phyloP scores from a whole-genome alignment of 2,888 invertebrate species.

The Xylocampa areola region DNA sequence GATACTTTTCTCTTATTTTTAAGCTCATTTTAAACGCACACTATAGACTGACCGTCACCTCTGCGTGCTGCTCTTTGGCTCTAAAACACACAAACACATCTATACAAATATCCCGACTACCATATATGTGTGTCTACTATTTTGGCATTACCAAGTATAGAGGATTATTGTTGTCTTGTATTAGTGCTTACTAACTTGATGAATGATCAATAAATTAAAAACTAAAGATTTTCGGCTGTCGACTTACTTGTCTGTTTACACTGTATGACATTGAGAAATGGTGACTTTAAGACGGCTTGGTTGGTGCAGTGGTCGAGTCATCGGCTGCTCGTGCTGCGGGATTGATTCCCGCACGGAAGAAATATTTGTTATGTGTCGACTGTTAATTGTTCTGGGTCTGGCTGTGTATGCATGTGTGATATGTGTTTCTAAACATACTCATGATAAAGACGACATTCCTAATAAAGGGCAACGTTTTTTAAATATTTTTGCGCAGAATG shows the following conservation, averaged over 20 bases:
- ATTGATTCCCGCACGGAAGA: too few relatives aligned
- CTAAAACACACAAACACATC: slow-evolving; percentile 48
- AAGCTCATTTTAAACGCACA: neutral
- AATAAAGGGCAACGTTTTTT: too few relatives aligned
- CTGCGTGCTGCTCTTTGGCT: slow-evolving; percentile 55
- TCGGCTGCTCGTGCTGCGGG: too few relatives aligned
- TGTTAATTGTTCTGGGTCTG: too few relatives aligned
- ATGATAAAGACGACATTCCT: too few relatives aligned
- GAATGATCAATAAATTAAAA: slow-evolving; percentile 63
- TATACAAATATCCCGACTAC: slow-evolving; percentile 58
- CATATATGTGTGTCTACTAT: slow-evolving; percentile 69
- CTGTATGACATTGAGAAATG: neutral
- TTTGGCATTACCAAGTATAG: slow-evolving; percentile 71
- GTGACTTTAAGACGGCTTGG: too few relatives aligned
- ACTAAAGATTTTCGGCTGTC: slow-evolving; percentile 17
- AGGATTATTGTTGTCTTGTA: slow-evolving; percentile 68
- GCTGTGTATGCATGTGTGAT: too few relatives aligned
- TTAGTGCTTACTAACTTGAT: slow-evolving; percentile 62
- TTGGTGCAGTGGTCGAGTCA: too few relatives aligned
- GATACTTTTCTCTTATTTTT: too few relatives aligned
- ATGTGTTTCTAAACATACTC: too few relatives aligned
- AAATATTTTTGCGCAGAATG: too few relatives aligned
- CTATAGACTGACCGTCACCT: slow-evolving; percentile 35
- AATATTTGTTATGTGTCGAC: too few relatives aligned
- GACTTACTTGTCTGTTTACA: slow-evolving; percentile 6